These are phyloP conservation scores for Pterostichus niger DNA, from an alignment of 2,888 invertebrate genomes.

Conservation along the genomic window DNA sequence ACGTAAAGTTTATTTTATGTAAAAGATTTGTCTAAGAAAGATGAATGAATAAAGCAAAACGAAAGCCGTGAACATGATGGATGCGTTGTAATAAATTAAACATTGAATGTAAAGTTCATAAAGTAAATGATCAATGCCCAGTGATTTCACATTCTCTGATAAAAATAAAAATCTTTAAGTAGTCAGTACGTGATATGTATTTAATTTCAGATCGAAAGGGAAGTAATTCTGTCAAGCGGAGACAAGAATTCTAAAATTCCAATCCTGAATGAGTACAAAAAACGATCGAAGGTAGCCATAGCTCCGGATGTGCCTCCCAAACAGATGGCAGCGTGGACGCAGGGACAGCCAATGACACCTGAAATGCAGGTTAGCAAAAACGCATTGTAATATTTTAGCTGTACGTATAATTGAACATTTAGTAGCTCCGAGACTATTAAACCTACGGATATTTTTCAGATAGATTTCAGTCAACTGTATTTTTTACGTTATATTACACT, in stretches of 20 bases:
- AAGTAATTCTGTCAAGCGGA: slow-evolving; percentile 86
- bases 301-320: slow-evolving; percentile 89
- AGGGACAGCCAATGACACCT: slow-evolving; percentile 74
- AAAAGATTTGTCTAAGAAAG: slow-evolving; percentile 6
- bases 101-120: slow-evolving; percentile 20
- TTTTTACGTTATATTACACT: too few species aligned
- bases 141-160: slow-evolving; percentile 10
- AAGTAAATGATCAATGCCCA: slow-evolving; percentile 32
- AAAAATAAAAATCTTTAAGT: slow-evolving; percentile 24
- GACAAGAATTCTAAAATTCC: slow-evolving; percentile 90
- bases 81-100: slow-evolving; percentile 44
- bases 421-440: too few species aligned
- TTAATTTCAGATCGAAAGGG: slow-evolving; percentile 85
- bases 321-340: slow-evolving; percentile 86
- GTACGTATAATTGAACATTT: too few species aligned
- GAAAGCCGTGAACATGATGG: slow-evolving; percentile 31
- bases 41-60: slow-evolving; percentile 19
- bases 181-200: slow-evolving; percentile 52
- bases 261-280: slow-evolving; percentile 86
- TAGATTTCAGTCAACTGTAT: too few species aligned
- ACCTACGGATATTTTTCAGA: too few species aligned
- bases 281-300: slow-evolving; percentile 81
- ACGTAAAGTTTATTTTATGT: not conserved
- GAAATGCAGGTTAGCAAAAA: slow-evolving; percentile 72
- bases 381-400: too few species aligned